Conservation (phyloP, 2,113 vertebrate genomes). For the Paedocypris sp. region DNA sequence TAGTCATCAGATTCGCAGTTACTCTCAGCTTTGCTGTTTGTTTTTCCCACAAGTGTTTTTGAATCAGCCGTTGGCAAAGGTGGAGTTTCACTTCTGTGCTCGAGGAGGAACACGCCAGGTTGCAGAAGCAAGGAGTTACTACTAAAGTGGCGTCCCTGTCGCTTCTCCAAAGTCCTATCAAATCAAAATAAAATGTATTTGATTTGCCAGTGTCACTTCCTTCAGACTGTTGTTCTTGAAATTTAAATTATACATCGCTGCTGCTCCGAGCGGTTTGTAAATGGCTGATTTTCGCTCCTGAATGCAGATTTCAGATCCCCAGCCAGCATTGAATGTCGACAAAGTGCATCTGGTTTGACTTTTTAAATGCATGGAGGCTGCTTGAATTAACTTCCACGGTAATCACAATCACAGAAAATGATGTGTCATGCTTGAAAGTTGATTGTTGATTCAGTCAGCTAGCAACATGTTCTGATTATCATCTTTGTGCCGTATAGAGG, state of each 20-base stretch:
- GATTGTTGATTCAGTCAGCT: conserved; percentile 16
- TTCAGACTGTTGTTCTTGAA: neutral
- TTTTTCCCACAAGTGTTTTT: neutral
- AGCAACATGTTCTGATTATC: too few relatives aligned
- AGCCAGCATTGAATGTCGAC: too few relatives aligned
- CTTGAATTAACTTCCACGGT: neutral
- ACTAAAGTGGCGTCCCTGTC: neutral
- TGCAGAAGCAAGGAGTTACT: neutral
- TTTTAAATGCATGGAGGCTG: neutral
- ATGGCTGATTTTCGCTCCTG: too few relatives aligned
- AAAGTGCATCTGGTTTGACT: neutral
- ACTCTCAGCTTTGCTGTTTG: neutral
- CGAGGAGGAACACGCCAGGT: neutral
- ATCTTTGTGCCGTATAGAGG: too few relatives aligned
- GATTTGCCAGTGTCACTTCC: too few relatives aligned
- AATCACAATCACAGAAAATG: neutral
- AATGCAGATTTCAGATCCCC: too few relatives aligned
- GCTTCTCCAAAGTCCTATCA: too few relatives aligned
- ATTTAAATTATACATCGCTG: neutral
- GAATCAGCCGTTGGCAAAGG: neutral
- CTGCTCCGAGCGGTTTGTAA: too few relatives aligned
- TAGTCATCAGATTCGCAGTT: neutral
- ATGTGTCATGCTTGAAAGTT: neutral
- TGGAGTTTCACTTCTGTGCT: neutral
- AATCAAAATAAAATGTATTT: too few relatives aligned